These are phyloP conservation scores for Numenius phaeopus DNA, from an alignment of 2,797 vertebrate species.

Conservation along the genomic window DNA sequence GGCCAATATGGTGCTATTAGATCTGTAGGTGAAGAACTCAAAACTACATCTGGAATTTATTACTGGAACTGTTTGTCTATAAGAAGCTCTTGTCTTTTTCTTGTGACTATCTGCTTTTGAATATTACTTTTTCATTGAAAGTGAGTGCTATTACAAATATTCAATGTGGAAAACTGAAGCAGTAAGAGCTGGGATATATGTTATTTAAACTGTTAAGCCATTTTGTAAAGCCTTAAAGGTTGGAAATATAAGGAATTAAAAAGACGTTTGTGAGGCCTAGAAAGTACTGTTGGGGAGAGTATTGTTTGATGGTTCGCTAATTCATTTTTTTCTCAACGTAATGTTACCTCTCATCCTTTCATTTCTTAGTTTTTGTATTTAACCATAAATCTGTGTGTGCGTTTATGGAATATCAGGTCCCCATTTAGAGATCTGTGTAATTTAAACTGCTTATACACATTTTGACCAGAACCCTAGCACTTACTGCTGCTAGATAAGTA, in stretches of 20 bases:
- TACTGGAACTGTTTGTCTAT: not conserved
- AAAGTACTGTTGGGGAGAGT: not conserved
- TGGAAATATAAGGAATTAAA: not conserved
- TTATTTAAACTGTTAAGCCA: not conserved
- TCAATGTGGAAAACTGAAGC: not conserved
- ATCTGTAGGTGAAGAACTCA: not conserved
- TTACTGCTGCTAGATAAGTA: not conserved
- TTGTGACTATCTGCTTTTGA: not conserved
- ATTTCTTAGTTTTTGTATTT: not conserved
- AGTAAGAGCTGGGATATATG: not conserved
- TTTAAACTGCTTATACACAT: not conserved
- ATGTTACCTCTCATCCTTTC: not conserved
- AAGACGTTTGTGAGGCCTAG: not conserved
- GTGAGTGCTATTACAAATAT: not conserved
- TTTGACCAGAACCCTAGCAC: not conserved
- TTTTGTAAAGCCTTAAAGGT: not conserved
- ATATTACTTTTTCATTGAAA: not conserved
- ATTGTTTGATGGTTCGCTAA: not conserved
- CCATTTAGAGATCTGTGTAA: not conserved
- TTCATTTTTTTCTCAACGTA: not conserved
- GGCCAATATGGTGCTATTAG: not conserved
- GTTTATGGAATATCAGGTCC: not conserved
- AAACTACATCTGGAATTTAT: not conserved
- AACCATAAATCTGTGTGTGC: not conserved
- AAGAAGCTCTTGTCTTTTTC: not conserved